phyloP scores from a whole-genome alignment of 2,888 invertebrate species.

The Amorpha juglandis region DNA sequence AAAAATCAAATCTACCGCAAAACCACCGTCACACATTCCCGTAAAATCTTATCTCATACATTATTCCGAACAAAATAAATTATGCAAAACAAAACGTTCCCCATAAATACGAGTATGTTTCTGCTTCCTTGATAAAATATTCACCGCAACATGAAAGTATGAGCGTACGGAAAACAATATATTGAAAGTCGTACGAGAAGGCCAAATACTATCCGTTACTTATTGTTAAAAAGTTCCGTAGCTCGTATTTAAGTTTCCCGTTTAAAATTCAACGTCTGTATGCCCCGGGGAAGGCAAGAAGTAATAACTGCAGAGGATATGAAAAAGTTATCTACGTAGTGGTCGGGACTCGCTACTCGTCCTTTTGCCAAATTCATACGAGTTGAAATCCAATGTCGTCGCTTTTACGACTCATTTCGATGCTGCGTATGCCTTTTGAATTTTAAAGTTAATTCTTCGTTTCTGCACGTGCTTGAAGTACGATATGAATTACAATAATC shows the following conservation, averaged over 20 bases:
- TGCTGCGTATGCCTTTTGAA: constrained; percentile 13
- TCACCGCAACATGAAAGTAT: constrained; percentile 24
- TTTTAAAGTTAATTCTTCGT: constrained; percentile 10
- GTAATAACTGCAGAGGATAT: constrained; percentile 39
- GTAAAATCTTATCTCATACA: constrained; percentile 1
- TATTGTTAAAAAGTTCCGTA: constrained; percentile 50
- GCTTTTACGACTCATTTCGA: constrained; percentile 22
- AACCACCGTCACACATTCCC: not conserved
- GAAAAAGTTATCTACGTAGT: constrained; percentile 42
- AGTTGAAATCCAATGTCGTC: constrained; percentile 21
- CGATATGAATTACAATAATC: not conserved
- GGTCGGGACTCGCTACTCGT: constrained; percentile 20
- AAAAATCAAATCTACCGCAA: not conserved
- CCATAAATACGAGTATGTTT: not conserved
- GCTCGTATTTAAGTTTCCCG: constrained; percentile 52
- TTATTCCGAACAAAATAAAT: constrained; percentile 1
- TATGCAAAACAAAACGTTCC: constrained; percentile 19
- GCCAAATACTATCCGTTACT: constrained; percentile 47
- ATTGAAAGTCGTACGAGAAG: constrained; percentile 33
- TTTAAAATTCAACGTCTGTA: constrained; percentile 51
- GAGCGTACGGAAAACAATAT: constrained; percentile 26
- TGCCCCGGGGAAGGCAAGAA: constrained; percentile 32
- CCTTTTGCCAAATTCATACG: constrained; percentile 21
- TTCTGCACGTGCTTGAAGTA: constrained; percentile 6
- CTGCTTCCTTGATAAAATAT: not conserved